A percentile compares a stretch with the other conserved stretches of the same genome.
phyloP scores from a whole-genome alignment of 1,140 invertebrate genomes.

The Diachasma alloeum region DNA sequence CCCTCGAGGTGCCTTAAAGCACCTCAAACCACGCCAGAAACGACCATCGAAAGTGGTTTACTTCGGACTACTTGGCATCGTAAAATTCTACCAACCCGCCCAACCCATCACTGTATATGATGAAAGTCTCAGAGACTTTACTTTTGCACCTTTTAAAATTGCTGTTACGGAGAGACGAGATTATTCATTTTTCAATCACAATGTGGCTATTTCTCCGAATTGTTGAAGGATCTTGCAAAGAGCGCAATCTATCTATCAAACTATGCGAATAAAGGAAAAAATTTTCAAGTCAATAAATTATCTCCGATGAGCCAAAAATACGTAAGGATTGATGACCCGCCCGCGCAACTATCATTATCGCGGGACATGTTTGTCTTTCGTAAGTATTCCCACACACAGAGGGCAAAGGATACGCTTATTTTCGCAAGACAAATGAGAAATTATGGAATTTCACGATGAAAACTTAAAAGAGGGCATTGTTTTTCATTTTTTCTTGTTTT shows the following conservation, averaged over 20 bases:
- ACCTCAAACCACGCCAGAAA: slow-evolving; percentile 19
- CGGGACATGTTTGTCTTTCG: slow-evolving; percentile 54
- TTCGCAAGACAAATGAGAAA: slow-evolving; percentile 9
- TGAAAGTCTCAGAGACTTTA: background rate
- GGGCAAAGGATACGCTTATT: slow-evolving; percentile 25
- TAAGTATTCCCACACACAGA: slow-evolving; percentile 53
- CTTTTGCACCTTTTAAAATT: background rate
- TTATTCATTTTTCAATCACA: background rate
- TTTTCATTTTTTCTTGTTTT: background rate
- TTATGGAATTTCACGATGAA: background rate
- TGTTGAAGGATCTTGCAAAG: too few species aligned
- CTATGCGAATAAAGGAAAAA: too few species aligned
- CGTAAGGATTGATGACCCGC: background rate
- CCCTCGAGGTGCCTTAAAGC: background rate
- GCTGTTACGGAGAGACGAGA: background rate
- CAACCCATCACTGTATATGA: background rate
- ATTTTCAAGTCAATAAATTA: too few species aligned
- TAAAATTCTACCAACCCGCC: slow-evolving; percentile 21
- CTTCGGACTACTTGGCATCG: slow-evolving; percentile 40
- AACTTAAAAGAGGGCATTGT: slow-evolving; percentile 3
- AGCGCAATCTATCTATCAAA: too few species aligned
- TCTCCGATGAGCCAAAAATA: too few species aligned
- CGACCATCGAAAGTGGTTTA: slow-evolving; percentile 55
- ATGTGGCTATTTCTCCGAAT: background rate
- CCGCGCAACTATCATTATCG: slow-evolving; percentile 28